phyloP scores from a whole-genome alignment of 2,113 vertebrate species.

The rat (Rattus norvegicus) region DNA sequence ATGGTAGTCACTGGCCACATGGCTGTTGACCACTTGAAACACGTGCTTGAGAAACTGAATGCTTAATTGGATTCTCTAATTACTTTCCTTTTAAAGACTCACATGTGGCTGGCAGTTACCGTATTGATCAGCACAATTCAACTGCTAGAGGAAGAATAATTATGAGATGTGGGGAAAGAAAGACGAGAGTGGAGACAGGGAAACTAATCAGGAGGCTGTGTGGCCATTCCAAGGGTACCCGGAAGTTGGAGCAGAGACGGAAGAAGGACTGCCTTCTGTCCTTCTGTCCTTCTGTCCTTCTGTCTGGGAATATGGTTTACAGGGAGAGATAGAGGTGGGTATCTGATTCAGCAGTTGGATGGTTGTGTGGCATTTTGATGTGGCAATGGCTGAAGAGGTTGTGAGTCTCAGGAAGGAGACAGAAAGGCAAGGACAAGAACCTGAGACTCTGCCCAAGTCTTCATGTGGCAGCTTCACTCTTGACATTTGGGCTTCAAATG shows the following conservation, averaged over 20 bases:
- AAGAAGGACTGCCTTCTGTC: background rate
- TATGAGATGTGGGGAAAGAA: background rate
- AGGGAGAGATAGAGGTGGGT: background rate
- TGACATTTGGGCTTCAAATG: conserved; percentile 43
- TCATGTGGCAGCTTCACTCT: background rate
- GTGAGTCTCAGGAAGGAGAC: background rate
- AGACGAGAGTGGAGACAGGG: background rate
- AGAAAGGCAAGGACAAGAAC: background rate
- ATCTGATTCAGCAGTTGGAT: background rate
- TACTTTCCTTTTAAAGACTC: conserved; percentile 23
- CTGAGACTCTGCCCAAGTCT: background rate
- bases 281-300: background rate
- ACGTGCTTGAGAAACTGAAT: background rate
- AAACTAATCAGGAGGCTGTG: background rate
- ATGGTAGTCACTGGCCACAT: background rate
- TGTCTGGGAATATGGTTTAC: background rate
- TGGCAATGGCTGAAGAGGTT: background rate
- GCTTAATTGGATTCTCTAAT: conserved; percentile 24
- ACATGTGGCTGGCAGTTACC: background rate
- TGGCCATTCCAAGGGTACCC: background rate
- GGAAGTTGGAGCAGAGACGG: background rate
- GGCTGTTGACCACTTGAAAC: background rate
- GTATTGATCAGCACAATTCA: background rate
- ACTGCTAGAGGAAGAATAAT: background rate
- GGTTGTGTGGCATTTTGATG: background rate